Evolutionary conservation across 92 coral and sea anemone species (phyloP).

Genomic region (Nematostella vectensis): DNA sequence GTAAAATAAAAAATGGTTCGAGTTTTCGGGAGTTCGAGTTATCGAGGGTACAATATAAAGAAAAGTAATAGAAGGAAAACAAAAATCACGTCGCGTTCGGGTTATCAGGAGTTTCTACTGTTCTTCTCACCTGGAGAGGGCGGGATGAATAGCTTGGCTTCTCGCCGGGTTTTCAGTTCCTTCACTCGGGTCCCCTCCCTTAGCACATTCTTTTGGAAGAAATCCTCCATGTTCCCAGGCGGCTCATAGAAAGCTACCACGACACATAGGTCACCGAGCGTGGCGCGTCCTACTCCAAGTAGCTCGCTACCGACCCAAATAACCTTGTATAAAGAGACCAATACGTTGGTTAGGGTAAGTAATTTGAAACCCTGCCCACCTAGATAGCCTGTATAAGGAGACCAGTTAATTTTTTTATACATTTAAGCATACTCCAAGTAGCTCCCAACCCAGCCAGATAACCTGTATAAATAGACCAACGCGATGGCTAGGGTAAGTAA

Average conservation of each 20-base stretch:
- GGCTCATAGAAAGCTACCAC: slow-evolving; percentile 97
- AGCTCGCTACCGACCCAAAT: slow-evolving; percentile 87
- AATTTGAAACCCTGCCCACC: no score
- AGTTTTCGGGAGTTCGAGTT: no score
- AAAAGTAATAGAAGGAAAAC: no score
- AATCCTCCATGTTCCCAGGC: slow-evolving; percentile 92
- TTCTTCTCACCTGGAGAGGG: slow-evolving; percentile 80
- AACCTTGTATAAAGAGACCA: slow-evolving; percentile 54
- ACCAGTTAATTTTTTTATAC: no score
- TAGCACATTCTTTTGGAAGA: slow-evolving; percentile 67
- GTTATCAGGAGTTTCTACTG: no score
- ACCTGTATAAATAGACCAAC: no score
- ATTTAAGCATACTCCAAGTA: slow-evolving; percentile 94
- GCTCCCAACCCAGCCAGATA: slow-evolving; percentile 83
- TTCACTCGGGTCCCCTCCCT: slow-evolving; percentile 47
- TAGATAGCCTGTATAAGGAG: no score
- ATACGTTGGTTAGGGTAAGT: no score
- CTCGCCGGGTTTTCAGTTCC: slow-evolving; percentile 29
- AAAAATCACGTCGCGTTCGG: no score
- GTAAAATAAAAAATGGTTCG: no score
- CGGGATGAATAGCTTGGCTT: slow-evolving; percentile 41
- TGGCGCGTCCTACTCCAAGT: slow-evolving; percentile 90
- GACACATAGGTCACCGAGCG: slow-evolving; percentile 68
- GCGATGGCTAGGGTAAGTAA: no score
- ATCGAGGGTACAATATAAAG: no score